Base-by-base conservation (phyloP, 2,797 vertebrate species). In the Anguilla megastoma region DNA sequence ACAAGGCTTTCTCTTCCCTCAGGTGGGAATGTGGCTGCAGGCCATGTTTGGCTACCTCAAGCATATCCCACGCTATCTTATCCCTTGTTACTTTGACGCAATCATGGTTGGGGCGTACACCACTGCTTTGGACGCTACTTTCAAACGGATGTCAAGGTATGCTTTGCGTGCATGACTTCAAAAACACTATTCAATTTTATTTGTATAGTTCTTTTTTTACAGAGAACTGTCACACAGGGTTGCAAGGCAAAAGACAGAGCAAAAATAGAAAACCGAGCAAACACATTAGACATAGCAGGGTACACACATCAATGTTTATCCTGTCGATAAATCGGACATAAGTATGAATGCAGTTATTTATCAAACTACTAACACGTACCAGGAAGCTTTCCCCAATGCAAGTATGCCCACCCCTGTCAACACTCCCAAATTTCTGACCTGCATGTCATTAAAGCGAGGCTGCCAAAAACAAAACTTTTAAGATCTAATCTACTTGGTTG, bases 1-100 rank as follows among this genome's bases (percentile, higher is more conserved):
- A 16, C 45, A 50, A 24, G 79, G 6, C 24, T 2, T 88, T 89
- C 85, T 71, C 90, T 92, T 82, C 54, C 58, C 33, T 1, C 90
- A 99, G 98, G 97, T 99, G 91, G 98, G 98, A 36, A 95, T 96
- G 93, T 99, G 98, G 98, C 92, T 99, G 89, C 95, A 90, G 48
- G 97, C 97, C 87, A 97, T 99, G 96, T 99, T 99, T 92, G 91
- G 93, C 83, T 98, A 97, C 93, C 91, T 99, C 86, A 99, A 98
- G 90, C 97, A 97, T 93, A 95, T 99, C 90, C 98, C 98, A 21
- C 98, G 97, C 71, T 99, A 99, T 88, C 97, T 99, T 86, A 96
- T 99, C 90, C 98, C 98, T 0, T 97, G 97, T 90, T 99, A 99
- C 90, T 99, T 99, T 82, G 98, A 99, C 89, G 98, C 97, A 88